These are phyloP conservation scores for Clarias batrachus DNA, from an alignment of 2,113 vertebrate species.

Conservation along the genomic window DNA sequence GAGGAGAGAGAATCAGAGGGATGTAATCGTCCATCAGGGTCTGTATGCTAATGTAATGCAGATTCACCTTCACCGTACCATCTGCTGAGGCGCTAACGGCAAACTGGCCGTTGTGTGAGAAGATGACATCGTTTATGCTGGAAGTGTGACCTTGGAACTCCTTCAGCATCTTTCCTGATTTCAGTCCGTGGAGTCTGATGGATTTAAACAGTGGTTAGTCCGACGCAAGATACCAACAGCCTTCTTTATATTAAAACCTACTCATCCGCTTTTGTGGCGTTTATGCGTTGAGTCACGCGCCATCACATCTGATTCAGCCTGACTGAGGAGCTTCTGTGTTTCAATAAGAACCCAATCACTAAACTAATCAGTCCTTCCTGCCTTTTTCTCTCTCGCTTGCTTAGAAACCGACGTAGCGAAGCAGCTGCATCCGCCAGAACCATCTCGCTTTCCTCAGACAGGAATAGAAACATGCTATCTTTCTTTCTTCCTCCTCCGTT, in stretches of 20 bases:
- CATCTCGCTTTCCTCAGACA: conserved; percentile 12
- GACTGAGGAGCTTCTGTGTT: conserved; percentile 25
- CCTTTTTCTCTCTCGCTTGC: conserved; percentile 5
- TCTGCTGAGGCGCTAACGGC: conserved; percentile 94
- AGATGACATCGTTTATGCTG: conserved; percentile 92
- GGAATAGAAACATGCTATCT: conserved; percentile 37
- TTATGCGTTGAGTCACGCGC: conserved; percentile 2
- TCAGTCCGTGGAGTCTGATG: conserved; percentile 90
- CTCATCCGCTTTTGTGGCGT: not conserved
- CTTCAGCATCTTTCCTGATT: conserved; percentile 93
- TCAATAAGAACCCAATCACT: conserved; percentile 39
- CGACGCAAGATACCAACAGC: not conserved
- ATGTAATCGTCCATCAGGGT: not conserved
- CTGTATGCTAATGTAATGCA: not conserved
- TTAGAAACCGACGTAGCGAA: conserved; percentile 25
- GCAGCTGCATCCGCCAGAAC: conserved; percentile 18
- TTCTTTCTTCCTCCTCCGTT: not conserved
- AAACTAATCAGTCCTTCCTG: conserved; percentile 2
- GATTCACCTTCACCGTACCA: conserved; percentile 90
- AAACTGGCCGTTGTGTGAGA: conserved; percentile 92
- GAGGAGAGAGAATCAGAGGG: no score
- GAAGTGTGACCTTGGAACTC: conserved; percentile 94
- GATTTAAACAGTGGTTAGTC: conserved; percentile 6
- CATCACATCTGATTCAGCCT: conserved; percentile 21
- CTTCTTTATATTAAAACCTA: not conserved